Evolutionary conservation across 2,888 invertebrate genomes (phyloP), one percentile per base, ranked within the genome.

Genomic region (Lordiphosa andalusiaca): DNA sequence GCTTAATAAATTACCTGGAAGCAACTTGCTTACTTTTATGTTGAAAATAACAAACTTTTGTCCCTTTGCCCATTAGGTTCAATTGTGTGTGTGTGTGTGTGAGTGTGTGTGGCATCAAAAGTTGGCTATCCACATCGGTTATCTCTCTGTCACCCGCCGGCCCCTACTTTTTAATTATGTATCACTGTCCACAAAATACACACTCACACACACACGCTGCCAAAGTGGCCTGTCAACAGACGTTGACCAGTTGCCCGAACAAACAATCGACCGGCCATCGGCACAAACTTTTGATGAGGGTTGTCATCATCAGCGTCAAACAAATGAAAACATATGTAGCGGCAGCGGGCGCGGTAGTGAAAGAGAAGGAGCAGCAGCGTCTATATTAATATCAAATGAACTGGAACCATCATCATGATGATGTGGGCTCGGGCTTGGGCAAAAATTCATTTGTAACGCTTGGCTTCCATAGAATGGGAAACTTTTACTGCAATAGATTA

Each of bases 271-370:
- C 73, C 73, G 77, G 60, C 70, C 76, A 76, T 81, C 51, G 68
- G 84, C 48, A 65, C 73, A 80, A 80, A 84, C 63, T 84, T 80
- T 84, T 80, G 80, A 80, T 80, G 80, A 80, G 83, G 80, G 80
- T 80, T 84, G 84, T 77, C 76, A 81, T 78, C 83, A 62, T 77
- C 78, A 71, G 75, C 72, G 69, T 74, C 85, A 82, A 78, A 75
- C 71, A 78, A 82, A 84, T 78, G 83, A 84, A 77, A 83, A 80
- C 80, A 80, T 75, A 83, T 84, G 81, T 80, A 78, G 68, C 80
- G 70, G 69, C 62, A 70, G 80, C 42, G 21, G 42, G 21, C 6
- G 42, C 16, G 7, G 9, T 23, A 12, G 48, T 46, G 16, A 21
- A 41, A 19, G n/a, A 47, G 16, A 23, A 49, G 60, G 46, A 52